Evolutionary conservation across 2,797 vertebrate species (phyloP), one percentile per base, ranked within the genome.

Genomic region (Carduelis carduelis): DNA sequence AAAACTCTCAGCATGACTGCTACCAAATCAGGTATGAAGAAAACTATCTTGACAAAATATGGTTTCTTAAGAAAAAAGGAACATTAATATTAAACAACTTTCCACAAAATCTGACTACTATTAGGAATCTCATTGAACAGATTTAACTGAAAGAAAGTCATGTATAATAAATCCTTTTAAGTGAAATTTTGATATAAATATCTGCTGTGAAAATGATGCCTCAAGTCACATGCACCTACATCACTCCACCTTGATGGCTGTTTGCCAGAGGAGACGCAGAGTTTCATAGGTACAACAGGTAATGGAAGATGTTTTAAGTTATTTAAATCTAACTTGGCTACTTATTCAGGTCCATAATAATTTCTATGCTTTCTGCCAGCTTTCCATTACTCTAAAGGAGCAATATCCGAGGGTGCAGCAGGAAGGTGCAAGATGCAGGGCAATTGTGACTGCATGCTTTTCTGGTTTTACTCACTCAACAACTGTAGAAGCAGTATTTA

Each of bases 1-100:
- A 96, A 97, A 96, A 97, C 96, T 96, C 95, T 86, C 96, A 97
- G 96, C 95, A 94, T 70, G 95, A 93, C 50, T 47, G 41, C 83
- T 88, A 85, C 91, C 65, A 68, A 64, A 71, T 75, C 60, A 89
- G 84, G 43, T 92, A 90, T 11, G 47, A 94, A 91, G 71, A 95
- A 92, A 95, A 91, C 90, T 53, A 82, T 14, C 95, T 92, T 80
- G 69, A 94, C 84, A 87, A 92, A 96, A 90, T 57, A 94, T 11
- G 52, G 60, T 74, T 90, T 94, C 84, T 83, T 52, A 79, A 70
- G 78, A 46, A 90, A 78, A 92, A 90, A 80, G 28, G 52, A 94
- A 76, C 43, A 34, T 84, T 78, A 92, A 93, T 82, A 93, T 84
- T 56, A 60, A 93, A 89, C 64, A 95, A 91, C 60, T 95, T 91